Evolutionary conservation across 1,140 invertebrate species (phyloP).

Genomic region (Doryteuthis pealeii): DNA sequence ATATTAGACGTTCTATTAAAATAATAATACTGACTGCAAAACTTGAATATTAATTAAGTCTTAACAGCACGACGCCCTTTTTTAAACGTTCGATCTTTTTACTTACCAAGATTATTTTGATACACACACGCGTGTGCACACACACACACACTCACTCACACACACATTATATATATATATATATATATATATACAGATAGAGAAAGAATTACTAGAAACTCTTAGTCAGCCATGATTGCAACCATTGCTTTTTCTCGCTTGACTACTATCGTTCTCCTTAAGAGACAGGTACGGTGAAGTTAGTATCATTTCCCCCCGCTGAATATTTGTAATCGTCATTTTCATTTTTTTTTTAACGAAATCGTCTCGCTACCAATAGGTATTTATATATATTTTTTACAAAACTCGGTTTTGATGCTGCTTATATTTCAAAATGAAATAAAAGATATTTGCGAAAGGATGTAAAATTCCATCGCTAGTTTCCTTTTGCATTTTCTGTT

Average conservation of each 20-base stretch:
- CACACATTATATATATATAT: no score
- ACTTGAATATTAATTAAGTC: no score
- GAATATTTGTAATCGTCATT: background rate
- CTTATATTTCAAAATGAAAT: background rate
- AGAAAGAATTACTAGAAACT: no score
- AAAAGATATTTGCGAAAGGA: background rate
- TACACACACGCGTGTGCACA: no score
- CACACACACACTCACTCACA: no score
- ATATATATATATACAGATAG: no score
- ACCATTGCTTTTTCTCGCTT: background rate
- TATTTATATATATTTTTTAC: background rate
- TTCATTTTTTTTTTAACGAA: background rate
- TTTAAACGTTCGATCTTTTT: no score
- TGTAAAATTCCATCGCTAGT: background rate
- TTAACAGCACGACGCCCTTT: no score
- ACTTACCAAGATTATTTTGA: no score
- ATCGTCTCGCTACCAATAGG: background rate
- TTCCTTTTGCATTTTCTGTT: background rate
- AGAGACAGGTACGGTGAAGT: background rate
- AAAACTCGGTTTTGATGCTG: background rate
- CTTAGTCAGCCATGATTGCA: constrained; percentile 5
- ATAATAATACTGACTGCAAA: no score
- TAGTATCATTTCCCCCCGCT: background rate
- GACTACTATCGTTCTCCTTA: background rate
- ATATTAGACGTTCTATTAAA: no score